Evolutionary conservation across 2,797 vertebrate genomes (phyloP).

Genomic region (Mormyrus proboscirostris): DNA sequence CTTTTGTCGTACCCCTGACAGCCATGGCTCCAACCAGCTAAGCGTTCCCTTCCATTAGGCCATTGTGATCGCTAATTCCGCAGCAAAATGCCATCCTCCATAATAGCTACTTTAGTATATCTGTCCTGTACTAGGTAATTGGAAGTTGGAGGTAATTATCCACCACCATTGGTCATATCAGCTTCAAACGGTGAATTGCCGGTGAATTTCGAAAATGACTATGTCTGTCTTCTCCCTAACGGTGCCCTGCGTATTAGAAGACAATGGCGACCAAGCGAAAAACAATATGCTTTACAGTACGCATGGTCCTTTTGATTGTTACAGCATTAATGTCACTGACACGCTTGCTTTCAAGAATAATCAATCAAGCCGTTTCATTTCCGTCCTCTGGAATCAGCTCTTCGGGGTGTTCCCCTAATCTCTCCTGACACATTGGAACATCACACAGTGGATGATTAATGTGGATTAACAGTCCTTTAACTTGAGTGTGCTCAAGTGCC

Average conservation of each 20-base stretch:
- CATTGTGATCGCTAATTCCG: background rate
- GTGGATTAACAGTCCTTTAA: slow-evolving; percentile 28
- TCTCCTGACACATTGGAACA: slow-evolving; percentile 20
- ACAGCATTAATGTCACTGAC: slow-evolving; percentile 21
- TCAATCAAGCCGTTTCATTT: slow-evolving; percentile 19
- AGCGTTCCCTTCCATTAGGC: background rate
- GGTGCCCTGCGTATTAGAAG: background rate
- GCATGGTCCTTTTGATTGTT: background rate
- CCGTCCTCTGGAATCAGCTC: slow-evolving; percentile 2
- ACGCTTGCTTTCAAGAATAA: slow-evolving; percentile 18
- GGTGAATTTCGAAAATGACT: background rate
- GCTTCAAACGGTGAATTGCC: background rate
- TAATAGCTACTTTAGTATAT: background rate
- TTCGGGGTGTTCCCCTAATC: slow-evolving; percentile 19
- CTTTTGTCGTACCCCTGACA: background rate
- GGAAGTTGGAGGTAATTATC: background rate
- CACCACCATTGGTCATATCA: background rate
- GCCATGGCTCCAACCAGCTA: background rate
- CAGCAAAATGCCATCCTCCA: background rate
- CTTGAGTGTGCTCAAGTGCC: slow-evolving; percentile 6
- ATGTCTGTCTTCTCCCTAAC: background rate
- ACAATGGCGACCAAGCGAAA: background rate
- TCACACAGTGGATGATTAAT: slow-evolving; percentile 26
- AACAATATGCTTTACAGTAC: slow-evolving; percentile 14
- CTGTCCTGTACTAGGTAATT: background rate